A percentile compares a stretch with the other conserved stretches of the same genome.
Conservation (phyloP, 1,140 invertebrate genomes). For the Phymorhynchus buccinoides region DNA sequence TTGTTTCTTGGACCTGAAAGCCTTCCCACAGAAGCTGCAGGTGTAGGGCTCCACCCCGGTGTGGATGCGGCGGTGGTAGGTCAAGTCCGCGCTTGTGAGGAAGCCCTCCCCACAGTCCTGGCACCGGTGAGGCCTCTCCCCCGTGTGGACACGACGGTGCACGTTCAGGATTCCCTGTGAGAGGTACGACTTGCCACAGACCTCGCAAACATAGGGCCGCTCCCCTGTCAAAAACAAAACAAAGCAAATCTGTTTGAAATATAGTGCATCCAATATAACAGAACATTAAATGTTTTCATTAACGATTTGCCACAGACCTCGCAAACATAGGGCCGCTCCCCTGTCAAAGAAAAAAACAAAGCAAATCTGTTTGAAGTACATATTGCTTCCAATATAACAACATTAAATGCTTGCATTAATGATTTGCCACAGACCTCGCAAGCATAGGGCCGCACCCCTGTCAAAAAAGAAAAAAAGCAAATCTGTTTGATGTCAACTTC, state of each 20-base stretch:
- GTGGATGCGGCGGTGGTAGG: conserved; percentile 37
- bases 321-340: conserved; percentile 46
- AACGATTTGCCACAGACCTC: conserved; percentile 46
- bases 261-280: too few relatives aligned
- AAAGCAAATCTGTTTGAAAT: too few relatives aligned
- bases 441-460: conserved; percentile 41
- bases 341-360: not conserved
- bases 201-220: conserved; percentile 47
- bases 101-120: conserved; percentile 92
- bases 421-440: conserved; percentile 48
- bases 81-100: conserved; percentile 8
- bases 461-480: too few relatives aligned
- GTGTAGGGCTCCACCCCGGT: conserved; percentile 41
- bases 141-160: conserved; percentile 92
- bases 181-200: conserved; percentile 49
- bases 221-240: not conserved
- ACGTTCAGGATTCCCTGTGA: conserved; percentile 76
- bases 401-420: too few relatives aligned
- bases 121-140: conserved; percentile 79
- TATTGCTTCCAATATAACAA: too few relatives aligned
- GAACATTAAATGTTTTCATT: too few relatives aligned
- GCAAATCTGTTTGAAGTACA: too few relatives aligned
- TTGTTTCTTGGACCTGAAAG: not conserved
- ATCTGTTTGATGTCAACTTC: too few relatives aligned
- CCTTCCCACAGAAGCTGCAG: conserved; percentile 39